Evolutionary conservation across 1,140 invertebrate species (phyloP).

Genomic region (Battus philenor): DNA sequence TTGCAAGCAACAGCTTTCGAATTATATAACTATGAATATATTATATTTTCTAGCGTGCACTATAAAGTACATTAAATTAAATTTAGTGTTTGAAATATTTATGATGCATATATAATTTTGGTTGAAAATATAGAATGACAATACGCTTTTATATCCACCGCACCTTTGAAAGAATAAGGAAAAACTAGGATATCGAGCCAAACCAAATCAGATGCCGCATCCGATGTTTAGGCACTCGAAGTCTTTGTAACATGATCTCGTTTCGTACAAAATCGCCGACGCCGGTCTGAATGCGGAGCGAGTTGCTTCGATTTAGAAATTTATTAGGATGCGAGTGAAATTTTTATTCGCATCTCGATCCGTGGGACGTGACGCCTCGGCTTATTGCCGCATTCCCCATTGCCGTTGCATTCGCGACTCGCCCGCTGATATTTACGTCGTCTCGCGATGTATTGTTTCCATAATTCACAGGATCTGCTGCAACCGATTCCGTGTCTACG

Average conservation of each 20-base stretch:
- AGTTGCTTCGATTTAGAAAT: constrained; percentile 68
- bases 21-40: no score
- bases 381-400: constrained; percentile 45
- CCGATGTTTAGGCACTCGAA: constrained; percentile 57
- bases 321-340: constrained; percentile 60
- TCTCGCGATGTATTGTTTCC: no score
- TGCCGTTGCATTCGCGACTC: constrained; percentile 42
- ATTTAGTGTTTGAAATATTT: no score
- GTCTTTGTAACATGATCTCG: constrained; percentile 65
- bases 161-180: constrained; percentile 25
- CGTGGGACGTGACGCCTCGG: constrained; percentile 29
- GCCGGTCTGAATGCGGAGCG: constrained; percentile 56
- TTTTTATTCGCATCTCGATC: constrained; percentile 54
- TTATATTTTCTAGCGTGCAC: no score
- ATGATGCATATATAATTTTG: no score
- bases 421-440: constrained; percentile 23
- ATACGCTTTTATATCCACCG: not conserved
- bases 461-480: no score
- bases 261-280: constrained; percentile 53
- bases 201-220: constrained; percentile 31
- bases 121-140: no score
- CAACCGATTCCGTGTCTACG: no score
- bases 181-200: constrained; percentile 32
- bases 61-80: no score
- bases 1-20: no score